Conservation (phyloP, 2,113 vertebrate species). For the Nipponia nippon region DNA sequence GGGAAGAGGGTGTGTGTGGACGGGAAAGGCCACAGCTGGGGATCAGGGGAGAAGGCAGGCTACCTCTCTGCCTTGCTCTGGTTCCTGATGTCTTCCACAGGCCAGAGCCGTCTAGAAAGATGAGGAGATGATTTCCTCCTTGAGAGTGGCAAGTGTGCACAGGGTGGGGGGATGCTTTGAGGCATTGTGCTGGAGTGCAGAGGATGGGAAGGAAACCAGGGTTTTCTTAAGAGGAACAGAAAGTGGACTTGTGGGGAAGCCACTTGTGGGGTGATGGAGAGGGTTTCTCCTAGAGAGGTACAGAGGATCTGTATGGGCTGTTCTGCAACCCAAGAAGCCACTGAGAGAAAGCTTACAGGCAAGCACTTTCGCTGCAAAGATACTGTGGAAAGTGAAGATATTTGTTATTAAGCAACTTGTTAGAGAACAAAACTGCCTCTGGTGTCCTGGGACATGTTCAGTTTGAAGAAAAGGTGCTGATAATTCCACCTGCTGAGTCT, state of each 20-base stretch:
- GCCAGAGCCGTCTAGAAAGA: neutral
- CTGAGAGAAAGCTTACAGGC: neutral
- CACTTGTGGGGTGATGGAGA: neutral
- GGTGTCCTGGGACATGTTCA: neutral
- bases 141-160: neutral
- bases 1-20: neutral
- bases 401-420: neutral
- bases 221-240: constrained; percentile 4
- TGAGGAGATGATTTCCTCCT: neutral
- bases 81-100: neutral
- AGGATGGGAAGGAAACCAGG: neutral
- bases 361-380: constrained; percentile 7
- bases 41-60: neutral
- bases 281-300: neutral
- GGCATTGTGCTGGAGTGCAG: fast-evolving
- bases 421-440: neutral
- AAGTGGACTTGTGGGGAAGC: neutral
- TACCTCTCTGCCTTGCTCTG: neutral
- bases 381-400: neutral
- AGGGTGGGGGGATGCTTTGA: neutral
- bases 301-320: neutral
- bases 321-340: neutral
- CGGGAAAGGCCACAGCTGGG: neutral
- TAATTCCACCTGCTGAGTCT: neutral
- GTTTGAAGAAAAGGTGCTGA: neutral